Base-by-base conservation (phyloP, 1,140 invertebrate genomes). In the Lamellibrachia luymesi region DNA sequence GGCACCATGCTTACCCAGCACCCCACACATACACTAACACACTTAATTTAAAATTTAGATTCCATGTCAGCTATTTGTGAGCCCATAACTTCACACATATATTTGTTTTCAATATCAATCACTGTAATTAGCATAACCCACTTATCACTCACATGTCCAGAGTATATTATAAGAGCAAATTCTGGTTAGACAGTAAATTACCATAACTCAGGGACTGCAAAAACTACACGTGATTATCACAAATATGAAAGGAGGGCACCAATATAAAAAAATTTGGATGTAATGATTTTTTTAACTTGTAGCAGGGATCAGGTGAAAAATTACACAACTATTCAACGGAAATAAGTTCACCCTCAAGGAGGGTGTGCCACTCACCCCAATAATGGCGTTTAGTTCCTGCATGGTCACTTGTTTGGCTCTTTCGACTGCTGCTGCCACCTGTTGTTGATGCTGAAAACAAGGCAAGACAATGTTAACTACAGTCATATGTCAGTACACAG, bases 351-450 rank as follows among this genome's bases (percentile, higher is more conserved):
- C 64, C 64, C 64, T 22, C 4, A 4, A 0, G 13, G 64, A 22
- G 64, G 2, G 2, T 56, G 90, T n/a, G 5, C 25, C 51, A 95
- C 95, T 94, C 94, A 96, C 96, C 95, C 96, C 96, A 93, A 96
- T 96, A 52, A 96, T 95, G 90, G 96, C 95, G 94, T 99, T 99
- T 91, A 99, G 97, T 97, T 99, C 99, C 92, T 98, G 98, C 98
- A 99, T 99, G 94, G 99, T 99, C 94, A 99, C 98, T 97, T 99
- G 99, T 97, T 99, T 99, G 94, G 99, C 99, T 95, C 99, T 97
- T 96, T 99, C 99, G 91, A 99, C 98, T 4, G 99, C 99, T 94
- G 98, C 98, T n/a, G 98, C 98, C 93, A 99, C 99, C 97, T 99
- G 98, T 97, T 99, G 98, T 96, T 99, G 99, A 96, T 99, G 99